Evolutionary conservation across 1,140 invertebrate species (phyloP).

Genomic region (Aphelinus atriplicis): DNA sequence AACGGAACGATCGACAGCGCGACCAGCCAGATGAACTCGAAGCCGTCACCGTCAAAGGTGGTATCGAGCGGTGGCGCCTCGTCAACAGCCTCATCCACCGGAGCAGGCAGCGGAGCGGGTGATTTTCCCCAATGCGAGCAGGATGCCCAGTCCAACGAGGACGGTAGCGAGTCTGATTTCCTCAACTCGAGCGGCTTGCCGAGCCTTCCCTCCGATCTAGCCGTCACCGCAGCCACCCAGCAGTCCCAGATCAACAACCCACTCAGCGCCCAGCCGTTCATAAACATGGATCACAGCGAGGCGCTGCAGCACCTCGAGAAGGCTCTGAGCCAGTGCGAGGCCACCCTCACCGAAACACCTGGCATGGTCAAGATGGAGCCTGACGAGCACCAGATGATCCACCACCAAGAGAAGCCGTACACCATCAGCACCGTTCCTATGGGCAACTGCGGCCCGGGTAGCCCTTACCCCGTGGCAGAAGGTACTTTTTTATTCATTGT

Average conservation of each 20-base stretch:
- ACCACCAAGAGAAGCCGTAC: constrained; percentile 60
- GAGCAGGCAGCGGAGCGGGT: constrained; percentile 27
- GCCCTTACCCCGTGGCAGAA: constrained; percentile 64
- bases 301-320: constrained; percentile 63
- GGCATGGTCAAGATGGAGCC: constrained; percentile 65
- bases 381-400: constrained; percentile 60
- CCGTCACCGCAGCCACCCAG: constrained; percentile 37
- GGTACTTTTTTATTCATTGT: constrained; percentile 49
- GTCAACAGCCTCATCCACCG: constrained; percentile 33
- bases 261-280: constrained; percentile 53
- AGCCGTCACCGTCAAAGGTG: constrained; percentile 35
- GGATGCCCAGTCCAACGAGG: constrained; percentile 51
- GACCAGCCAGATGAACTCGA: constrained; percentile 36
- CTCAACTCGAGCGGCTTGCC: constrained; percentile 52
- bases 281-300: constrained; percentile 63
- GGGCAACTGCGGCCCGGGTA: constrained; percentile 59
- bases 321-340: constrained; percentile 62
- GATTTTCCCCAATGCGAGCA: constrained; percentile 44
- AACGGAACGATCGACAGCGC: constrained; percentile 47
- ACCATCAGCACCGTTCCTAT: constrained; percentile 63
- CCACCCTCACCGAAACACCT: constrained; percentile 60
- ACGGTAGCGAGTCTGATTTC: constrained; percentile 41
- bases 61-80: constrained; percentile 20
- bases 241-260: constrained; percentile 37
- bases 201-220: constrained; percentile 48